These are phyloP conservation scores for Leptopterna dolabrata DNA, from an alignment of 2,888 invertebrate species.

Conservation along the genomic window DNA sequence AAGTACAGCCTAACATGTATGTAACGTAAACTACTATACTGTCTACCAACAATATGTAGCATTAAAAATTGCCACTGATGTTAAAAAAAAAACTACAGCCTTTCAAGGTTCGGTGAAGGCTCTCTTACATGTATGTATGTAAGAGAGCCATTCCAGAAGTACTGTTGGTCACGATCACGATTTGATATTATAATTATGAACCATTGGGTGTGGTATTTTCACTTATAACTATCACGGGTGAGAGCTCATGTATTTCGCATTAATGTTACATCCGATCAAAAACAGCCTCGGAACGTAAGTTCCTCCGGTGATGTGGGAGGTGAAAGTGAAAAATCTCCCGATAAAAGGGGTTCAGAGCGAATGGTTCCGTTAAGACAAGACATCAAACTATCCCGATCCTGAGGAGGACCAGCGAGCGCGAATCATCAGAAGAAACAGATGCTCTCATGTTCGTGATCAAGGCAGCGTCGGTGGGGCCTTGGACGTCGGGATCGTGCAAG, in stretches of 20 bases:
- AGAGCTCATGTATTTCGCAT: not conserved
- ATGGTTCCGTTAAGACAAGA: conserved; percentile 23
- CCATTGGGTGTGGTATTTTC: no score
- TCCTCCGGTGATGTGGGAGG: not conserved
- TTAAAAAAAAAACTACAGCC: no score
- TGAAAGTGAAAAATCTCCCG: conserved; percentile 5
- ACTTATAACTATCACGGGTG: no score
- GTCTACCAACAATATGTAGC: no score
- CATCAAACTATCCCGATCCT: not conserved
- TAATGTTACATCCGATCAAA: not conserved
- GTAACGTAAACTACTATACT: no score
- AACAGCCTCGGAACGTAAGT: not conserved
- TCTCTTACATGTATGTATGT: no score
- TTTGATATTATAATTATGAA: not conserved
- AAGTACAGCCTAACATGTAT: no score
- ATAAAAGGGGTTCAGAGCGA: not conserved
- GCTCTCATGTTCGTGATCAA: conserved; percentile 22
- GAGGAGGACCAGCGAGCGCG: not conserved
- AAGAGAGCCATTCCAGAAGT: no score
- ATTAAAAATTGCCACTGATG: no score
- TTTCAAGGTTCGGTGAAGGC: no score
- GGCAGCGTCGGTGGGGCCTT: conserved; percentile 1
- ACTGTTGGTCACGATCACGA: no score
- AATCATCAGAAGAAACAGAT: conserved; percentile 7
- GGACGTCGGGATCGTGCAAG: conserved; percentile 6